Conservation (phyloP, 2,888 invertebrate species). For the Diadegma fenestrale region DNA sequence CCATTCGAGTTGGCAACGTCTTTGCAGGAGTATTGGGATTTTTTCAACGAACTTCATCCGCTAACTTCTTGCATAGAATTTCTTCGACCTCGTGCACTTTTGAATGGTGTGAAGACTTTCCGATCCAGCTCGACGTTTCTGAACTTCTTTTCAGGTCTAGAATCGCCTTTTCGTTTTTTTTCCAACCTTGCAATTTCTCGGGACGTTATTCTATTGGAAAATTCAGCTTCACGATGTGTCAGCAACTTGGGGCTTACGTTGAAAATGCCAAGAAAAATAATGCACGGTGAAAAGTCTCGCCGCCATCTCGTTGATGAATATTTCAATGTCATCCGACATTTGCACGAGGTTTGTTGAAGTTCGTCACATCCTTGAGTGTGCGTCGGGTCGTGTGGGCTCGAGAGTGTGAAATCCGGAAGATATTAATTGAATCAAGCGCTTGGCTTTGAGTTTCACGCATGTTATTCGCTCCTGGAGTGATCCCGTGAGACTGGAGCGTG, state of each 20-base stretch:
- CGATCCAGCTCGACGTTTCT: background rate
- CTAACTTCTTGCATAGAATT: too few species aligned
- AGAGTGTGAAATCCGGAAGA: conserved; percentile 3
- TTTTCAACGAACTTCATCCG: background rate
- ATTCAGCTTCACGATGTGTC: background rate
- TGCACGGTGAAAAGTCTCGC: conserved; percentile 41
- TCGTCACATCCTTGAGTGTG: background rate
- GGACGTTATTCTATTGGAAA: background rate
- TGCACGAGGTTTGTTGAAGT: conserved; percentile 13
- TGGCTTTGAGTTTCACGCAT: background rate
- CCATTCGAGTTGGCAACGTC: background rate
- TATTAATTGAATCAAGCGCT: background rate
- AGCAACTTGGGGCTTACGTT: too few species aligned
- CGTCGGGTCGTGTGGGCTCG: background rate
- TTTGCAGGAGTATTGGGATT: background rate
- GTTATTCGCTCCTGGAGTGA: background rate
- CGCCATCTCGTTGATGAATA: conserved; percentile 44
- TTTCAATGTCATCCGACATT: conserved; percentile 20
- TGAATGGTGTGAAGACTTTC: background rate
- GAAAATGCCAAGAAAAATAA: background rate
- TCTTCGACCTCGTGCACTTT: background rate
- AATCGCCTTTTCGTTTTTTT: background rate
- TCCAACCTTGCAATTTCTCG: background rate
- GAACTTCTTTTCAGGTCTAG: background rate
- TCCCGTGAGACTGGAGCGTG: background rate